These are phyloP conservation scores for Zelostemma sp. DNA, from an alignment of 1,140 invertebrate genomes.

Conservation along the genomic window DNA sequence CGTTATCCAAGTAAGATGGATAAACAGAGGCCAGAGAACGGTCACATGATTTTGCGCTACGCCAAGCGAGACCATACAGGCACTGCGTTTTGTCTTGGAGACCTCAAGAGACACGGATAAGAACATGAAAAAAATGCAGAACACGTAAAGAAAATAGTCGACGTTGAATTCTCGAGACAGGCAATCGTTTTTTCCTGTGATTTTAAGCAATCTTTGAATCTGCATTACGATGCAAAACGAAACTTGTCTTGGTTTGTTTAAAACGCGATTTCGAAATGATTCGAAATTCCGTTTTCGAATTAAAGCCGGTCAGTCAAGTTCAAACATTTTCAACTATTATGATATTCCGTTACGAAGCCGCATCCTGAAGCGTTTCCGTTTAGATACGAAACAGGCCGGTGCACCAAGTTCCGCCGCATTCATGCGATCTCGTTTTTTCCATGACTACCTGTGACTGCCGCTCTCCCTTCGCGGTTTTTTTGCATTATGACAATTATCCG, in stretches of 20 bases:
- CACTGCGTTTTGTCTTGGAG: slow-evolving; percentile 34
- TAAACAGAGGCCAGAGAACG: slow-evolving; percentile 51
- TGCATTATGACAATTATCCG: slow-evolving; percentile 42
- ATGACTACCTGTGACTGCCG: not conserved
- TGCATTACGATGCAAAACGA: not conserved
- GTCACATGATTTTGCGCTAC: slow-evolving; percentile 60
- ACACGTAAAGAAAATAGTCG: not conserved
- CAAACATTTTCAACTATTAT: too few relatives aligned
- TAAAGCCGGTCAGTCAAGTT: too few relatives aligned
- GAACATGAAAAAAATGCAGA: slow-evolving; percentile 7
- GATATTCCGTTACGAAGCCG: too few relatives aligned
- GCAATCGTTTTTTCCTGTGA: not conserved
- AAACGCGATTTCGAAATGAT: too few relatives aligned
- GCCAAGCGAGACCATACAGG: slow-evolving; percentile 55
- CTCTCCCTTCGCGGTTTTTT: slow-evolving; percentile 23
- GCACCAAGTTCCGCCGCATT: slow-evolving; percentile 2
- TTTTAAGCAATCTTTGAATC: slow-evolving; percentile 11
- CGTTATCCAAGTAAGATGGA: slow-evolving; percentile 56
- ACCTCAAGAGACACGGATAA: slow-evolving; percentile 32
- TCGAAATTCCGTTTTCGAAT: not conserved
- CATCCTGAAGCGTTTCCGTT: not conserved
- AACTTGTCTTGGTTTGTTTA: not conserved
- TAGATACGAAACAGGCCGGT: not conserved
- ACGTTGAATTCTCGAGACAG: slow-evolving; percentile 11
- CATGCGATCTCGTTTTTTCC: slow-evolving; percentile 2